These are phyloP conservation scores for Cebidichthys violaceus DNA, from an alignment of 2,113 vertebrate genomes.

Conservation along the genomic window DNA sequence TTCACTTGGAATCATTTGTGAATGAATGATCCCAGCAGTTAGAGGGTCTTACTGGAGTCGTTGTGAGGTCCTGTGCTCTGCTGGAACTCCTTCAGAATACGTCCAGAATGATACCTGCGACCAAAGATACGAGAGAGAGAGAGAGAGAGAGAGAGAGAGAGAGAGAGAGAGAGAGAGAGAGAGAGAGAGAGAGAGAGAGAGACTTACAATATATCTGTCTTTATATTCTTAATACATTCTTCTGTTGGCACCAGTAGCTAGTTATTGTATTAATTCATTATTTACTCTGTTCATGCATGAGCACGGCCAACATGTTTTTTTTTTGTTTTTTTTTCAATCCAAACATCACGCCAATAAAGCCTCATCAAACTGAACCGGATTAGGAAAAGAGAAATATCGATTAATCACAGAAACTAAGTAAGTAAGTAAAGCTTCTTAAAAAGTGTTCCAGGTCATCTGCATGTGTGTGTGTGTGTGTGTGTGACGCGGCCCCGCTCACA, in stretches of 20 bases:
- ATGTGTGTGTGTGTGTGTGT: slow-evolving; percentile 20
- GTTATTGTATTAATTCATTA: not conserved
- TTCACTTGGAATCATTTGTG: slow-evolving; percentile 5
- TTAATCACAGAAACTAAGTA: slow-evolving; percentile 3
- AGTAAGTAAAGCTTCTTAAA: slow-evolving; percentile 67
- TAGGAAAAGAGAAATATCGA: not conserved
- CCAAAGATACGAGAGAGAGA: not conserved
- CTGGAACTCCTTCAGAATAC: slow-evolving; percentile 62
- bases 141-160: too few relatives aligned
- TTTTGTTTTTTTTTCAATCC: too few relatives aligned
- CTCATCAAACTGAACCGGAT: not conserved
- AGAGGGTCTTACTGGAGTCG: slow-evolving; percentile 57
- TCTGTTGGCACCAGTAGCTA: not conserved
- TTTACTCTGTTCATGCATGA: slow-evolving; percentile 1
- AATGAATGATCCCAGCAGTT: not conserved
- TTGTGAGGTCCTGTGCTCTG: slow-evolving; percentile 26
- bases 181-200: too few relatives aligned
- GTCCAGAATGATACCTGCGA: slow-evolving; percentile 77
- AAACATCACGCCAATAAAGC: slow-evolving; percentile 14
- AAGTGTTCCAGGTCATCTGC: slow-evolving; percentile 24
- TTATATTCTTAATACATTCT: too few relatives aligned
- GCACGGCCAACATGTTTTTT: not conserved
- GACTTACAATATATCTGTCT: too few relatives aligned
- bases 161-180: too few relatives aligned
- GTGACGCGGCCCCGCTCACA: slow-evolving; percentile 23